Evolutionary conservation across 2,113 vertebrate species (phyloP).

Genomic region (Vulpes ferrilata): DNA sequence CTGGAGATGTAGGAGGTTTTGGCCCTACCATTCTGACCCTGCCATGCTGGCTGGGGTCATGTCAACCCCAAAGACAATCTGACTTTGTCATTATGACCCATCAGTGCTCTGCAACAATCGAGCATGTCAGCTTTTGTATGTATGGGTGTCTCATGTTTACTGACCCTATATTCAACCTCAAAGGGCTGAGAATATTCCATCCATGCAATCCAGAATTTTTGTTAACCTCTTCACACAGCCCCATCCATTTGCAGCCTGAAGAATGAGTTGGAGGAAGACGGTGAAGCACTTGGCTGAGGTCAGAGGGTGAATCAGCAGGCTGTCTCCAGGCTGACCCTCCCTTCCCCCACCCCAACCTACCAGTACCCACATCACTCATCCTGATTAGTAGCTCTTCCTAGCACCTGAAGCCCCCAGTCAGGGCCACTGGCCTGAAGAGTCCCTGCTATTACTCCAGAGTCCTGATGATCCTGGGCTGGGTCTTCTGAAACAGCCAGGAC

Average conservation of each 20-base stretch:
- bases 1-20: background rate
- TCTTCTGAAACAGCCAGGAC: constrained; percentile 20
- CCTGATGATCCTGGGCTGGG: constrained; percentile 35
- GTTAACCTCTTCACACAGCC: background rate
- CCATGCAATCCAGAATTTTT: too few species aligned
- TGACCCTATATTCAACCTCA: background rate
- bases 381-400: background rate
- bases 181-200: too few species aligned
- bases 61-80: background rate
- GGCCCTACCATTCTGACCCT: background rate
- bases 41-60: background rate
- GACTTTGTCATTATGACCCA: background rate
- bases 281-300: background rate
- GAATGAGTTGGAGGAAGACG: background rate
- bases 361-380: background rate
- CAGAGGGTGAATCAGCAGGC: background rate
- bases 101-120: accelerated
- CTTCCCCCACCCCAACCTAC: background rate
- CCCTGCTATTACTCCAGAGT: constrained; percentile 26
- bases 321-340: accelerated
- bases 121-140: background rate
- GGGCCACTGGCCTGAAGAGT: background rate
- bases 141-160: accelerated
- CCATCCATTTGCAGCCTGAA: background rate
- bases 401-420: constrained; percentile 48